Percentiles rank a stretch among this genome's conserved stretches.
Evolutionary conservation across 2,797 vertebrate genomes (phyloP).

Genomic region (Tadarida brasiliensis): DNA sequence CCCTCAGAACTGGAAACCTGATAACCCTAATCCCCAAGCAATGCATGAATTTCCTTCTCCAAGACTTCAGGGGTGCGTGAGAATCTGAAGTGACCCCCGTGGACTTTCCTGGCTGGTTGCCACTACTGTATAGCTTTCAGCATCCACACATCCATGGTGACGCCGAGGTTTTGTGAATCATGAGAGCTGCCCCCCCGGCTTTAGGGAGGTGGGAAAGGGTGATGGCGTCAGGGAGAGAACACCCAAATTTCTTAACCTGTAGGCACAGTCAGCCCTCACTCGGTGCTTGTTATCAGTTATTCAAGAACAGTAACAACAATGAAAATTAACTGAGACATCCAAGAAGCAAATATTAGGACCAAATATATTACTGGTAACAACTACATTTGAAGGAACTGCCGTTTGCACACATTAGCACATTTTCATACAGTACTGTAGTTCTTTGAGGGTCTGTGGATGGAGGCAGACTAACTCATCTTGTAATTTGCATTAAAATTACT

Average conservation of each 20-base stretch:
- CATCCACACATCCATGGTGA: neutral
- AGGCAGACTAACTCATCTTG: slow-evolving; percentile 75
- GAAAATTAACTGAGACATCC: neutral
- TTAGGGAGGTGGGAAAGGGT: neutral
- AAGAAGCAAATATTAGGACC: slow-evolving; percentile 70
- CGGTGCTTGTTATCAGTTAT: neutral
- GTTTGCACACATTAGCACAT: slow-evolving; percentile 61
- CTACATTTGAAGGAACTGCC: slow-evolving; percentile 64
- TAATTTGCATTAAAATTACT: slow-evolving; percentile 77
- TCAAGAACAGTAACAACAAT: neutral
- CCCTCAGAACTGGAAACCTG: neutral
- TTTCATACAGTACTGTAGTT: slow-evolving; percentile 80
- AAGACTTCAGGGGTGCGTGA: neutral
- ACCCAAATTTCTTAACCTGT: neutral
- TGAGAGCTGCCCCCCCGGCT: neutral
- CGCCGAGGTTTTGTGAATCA: neutral
- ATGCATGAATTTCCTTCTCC: neutral
- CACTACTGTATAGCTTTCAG: neutral
- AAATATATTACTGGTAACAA: slow-evolving; percentile 24
- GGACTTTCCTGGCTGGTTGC: neutral
- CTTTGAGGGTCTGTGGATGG: slow-evolving; percentile 38
- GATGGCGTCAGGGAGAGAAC: neutral
- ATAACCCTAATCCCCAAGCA: neutral
- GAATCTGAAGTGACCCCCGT: neutral
- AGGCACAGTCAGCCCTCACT: neutral